Evolutionary conservation across 2,888 invertebrate genomes (phyloP).

Genomic region (Hofmannophila pseudospretella): DNA sequence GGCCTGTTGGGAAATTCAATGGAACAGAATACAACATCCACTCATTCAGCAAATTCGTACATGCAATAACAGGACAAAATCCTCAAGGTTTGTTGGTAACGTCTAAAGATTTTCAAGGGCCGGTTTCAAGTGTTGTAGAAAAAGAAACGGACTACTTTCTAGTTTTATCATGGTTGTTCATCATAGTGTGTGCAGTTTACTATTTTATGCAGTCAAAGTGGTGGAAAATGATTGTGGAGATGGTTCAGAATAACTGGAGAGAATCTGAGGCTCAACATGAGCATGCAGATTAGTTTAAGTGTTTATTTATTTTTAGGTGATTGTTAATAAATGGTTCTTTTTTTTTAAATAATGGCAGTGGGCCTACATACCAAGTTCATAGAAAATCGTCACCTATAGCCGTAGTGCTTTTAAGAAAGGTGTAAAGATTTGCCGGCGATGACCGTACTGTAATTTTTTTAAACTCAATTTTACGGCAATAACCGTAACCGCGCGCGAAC

Average conservation of each 20-base stretch:
- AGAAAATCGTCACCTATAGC: too few species aligned
- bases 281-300: slow-evolving; percentile 79
- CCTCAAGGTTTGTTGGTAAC: slow-evolving; percentile 81
- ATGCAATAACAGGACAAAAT: slow-evolving; percentile 85
- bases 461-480: too few species aligned
- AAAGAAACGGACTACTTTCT: slow-evolving; percentile 89
- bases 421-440: too few species aligned
- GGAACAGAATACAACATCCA: slow-evolving; percentile 88
- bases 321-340: slow-evolving; percentile 10
- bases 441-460: too few species aligned
- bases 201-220: slow-evolving; percentile 87
- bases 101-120: slow-evolving; percentile 87
- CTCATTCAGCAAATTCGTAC: slow-evolving; percentile 87
- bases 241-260: slow-evolving; percentile 90
- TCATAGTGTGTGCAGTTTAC: slow-evolving; percentile 79
- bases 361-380: too few species aligned
- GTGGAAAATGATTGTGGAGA: slow-evolving; percentile 89
- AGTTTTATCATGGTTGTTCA: slow-evolving; percentile 90
- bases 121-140: slow-evolving; percentile 86
- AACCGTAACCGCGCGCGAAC: too few species aligned
- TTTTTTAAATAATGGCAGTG: too few species aligned
- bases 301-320: slow-evolving; percentile 13
- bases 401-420: too few species aligned
- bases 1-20: slow-evolving; percentile 90
- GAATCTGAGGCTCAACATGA: slow-evolving; percentile 91